Evolutionary conservation across 1,140 invertebrate genomes (phyloP).

Genomic region (Drosophila biarmipes): DNA sequence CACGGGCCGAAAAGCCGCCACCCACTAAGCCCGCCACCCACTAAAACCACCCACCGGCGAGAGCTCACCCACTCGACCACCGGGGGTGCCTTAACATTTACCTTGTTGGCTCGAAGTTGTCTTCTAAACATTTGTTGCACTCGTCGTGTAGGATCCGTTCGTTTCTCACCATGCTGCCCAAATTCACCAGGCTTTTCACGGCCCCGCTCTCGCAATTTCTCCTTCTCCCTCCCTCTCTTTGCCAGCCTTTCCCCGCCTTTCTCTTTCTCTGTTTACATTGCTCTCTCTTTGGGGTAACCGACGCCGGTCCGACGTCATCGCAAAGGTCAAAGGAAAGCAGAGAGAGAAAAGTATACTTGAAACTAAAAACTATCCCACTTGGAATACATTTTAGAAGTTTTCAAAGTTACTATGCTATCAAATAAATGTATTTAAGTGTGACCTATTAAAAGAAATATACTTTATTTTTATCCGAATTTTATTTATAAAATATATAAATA

Average conservation of each 20-base stretch:
- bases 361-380: neutral
- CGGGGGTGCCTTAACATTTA: slow-evolving; percentile 50
- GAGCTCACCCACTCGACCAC: slow-evolving; percentile 3
- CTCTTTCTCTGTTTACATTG: slow-evolving; percentile 57
- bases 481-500: neutral
- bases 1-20: slow-evolving; percentile 14
- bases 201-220: neutral
- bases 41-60: slow-evolving; percentile 15
- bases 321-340: slow-evolving; percentile 56
- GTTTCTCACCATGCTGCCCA: slow-evolving; percentile 51
- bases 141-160: slow-evolving; percentile 38
- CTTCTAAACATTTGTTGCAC: slow-evolving; percentile 71
- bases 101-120: slow-evolving; percentile 46
- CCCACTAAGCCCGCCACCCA: neutral
- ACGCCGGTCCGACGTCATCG: slow-evolving; percentile 60
- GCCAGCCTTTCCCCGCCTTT: slow-evolving; percentile 13
- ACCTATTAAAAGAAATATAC: too few relatives aligned
- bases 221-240: neutral
- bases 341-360: neutral
- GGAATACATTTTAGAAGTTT: neutral
- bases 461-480: neutral
- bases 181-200: slow-evolving; percentile 17
- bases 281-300: slow-evolving; percentile 12
- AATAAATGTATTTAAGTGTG: neutral
- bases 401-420: neutral